Base-by-base conservation (phyloP, 2,797 vertebrate species). In the Premnoplex brunnescens region DNA sequence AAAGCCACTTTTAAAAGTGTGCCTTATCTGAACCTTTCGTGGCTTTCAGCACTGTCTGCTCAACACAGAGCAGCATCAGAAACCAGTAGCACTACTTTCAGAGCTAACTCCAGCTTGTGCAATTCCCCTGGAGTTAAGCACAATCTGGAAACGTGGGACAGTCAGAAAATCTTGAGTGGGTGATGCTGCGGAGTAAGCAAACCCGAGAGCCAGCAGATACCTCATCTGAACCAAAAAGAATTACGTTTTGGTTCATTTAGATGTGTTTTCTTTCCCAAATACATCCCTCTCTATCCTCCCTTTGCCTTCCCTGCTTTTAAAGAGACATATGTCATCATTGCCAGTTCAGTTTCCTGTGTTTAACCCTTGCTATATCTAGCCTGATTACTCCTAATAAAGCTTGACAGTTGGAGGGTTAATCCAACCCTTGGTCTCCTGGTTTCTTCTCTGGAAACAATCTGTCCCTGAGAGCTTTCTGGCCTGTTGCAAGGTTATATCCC, bases 401-500 rank as follows among this genome's bases (percentile, higher is more conserved):
- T 97, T 98, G 98, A 98, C 98, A 98, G 97, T 98, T 97, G 97
- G 95, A 97, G 97, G 98, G 97, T 98, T 98, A 98, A 98, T 98
- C 97, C 97, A 96, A 76, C 68, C 96, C 94, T 97, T 97, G 98
- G 98, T 99, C 98, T 99, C 98, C 98, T 98, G 98, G 98, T 99
- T 98, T 98, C 98, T 97, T 98, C 98, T 98, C 98, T 98, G 99
- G 99, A 99, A 99, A 98, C 98, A 98, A 99, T 99, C 98, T 93
- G 98, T 99, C 99, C 98, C 99, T 86, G 96, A 98, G 99, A 98
- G 98, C 97, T 97, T 96, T 96, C 97, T 96, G 98, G 98, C 98
- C 98, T 98, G 98, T 98, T 99, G 98, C 98, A 99, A 99, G 98
- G 98, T 98, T 98, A 99, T 98, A 99, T 98, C 98, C 98, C 99